Conservation (phyloP, 1,140 invertebrate species). For the Dendroctonus ponderosae region DNA sequence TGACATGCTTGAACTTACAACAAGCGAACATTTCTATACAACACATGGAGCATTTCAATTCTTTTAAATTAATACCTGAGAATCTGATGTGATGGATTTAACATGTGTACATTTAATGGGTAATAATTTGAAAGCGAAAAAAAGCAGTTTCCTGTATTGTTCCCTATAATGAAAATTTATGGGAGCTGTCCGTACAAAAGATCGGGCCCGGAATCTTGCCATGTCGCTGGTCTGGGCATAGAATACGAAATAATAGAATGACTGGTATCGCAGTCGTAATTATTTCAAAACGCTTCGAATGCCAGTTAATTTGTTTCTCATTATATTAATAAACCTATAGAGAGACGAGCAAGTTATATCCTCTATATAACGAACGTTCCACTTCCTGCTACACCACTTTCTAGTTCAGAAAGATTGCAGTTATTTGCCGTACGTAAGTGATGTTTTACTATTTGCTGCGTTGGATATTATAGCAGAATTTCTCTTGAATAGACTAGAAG, state of each 20-base stretch:
- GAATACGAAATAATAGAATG: constrained; percentile 25
- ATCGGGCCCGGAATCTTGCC: too few relatives aligned
- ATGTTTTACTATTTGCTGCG: constrained; percentile 29
- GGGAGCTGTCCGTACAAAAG: too few relatives aligned
- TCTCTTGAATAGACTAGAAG: constrained; percentile 30
- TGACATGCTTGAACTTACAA: too few relatives aligned
- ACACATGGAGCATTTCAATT: too few relatives aligned
- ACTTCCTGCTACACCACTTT: constrained; percentile 31
- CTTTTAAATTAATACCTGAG: too few relatives aligned
- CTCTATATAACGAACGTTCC: constrained; percentile 21
- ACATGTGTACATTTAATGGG: too few relatives aligned
- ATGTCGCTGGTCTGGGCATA: constrained; percentile 10
- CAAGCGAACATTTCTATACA: too few relatives aligned
- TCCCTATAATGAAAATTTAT: too few relatives aligned
- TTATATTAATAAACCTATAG: constrained; percentile 32
- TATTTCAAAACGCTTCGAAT: constrained; percentile 29
- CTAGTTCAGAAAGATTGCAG: constrained; percentile 32
- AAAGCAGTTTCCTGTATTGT: too few relatives aligned
- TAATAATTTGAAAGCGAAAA: too few relatives aligned
- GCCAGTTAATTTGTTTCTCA: constrained; percentile 27
- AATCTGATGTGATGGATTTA: too few relatives aligned
- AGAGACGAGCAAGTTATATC: constrained; percentile 25
- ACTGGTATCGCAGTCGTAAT: constrained; percentile 23
- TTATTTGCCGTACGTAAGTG: constrained; percentile 32
- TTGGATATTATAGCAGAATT: constrained; percentile 28